Percentiles rank a stretch among this genome's conserved stretches.
Evolutionary conservation across 35 echinoderm and acorn worm species (phyloP).

Genomic region (Ptychodera flava): DNA sequence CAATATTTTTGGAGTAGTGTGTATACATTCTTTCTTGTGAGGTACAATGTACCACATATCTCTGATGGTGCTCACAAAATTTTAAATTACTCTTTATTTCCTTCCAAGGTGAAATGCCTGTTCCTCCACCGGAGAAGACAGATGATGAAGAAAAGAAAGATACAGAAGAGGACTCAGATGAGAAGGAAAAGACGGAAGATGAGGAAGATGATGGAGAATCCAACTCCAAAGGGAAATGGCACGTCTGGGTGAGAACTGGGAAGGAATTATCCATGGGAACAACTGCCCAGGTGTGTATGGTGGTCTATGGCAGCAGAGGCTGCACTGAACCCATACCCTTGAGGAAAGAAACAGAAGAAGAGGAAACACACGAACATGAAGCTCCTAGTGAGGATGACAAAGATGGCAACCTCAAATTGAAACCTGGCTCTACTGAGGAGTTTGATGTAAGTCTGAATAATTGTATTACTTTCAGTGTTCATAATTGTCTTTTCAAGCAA

Average conservation of each 20-base stretch:
- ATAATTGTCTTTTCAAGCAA: too few relatives aligned
- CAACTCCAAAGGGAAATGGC: conserved; percentile 53
- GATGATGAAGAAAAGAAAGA: neutral
- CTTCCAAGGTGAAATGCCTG: neutral
- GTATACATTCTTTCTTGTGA: too few relatives aligned
- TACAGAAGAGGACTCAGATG: neutral
- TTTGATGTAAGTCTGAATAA: conserved; percentile 49
- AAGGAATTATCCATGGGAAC: conserved; percentile 59
- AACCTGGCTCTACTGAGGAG: conserved; percentile 46
- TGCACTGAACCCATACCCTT: conserved; percentile 38
- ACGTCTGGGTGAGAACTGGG: conserved; percentile 50
- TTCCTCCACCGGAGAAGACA: neutral
- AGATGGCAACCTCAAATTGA: neutral
- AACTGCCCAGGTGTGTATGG: conserved; percentile 32
- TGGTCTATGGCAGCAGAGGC: conserved; percentile 48
- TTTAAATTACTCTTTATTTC: too few relatives aligned
- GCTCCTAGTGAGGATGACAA: neutral
- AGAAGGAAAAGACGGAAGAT: conserved; percentile 5
- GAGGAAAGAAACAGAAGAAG: conserved; percentile 16
- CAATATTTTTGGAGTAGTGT: too few relatives aligned
- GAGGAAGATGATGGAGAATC: conserved; percentile 56
- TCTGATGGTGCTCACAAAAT: too few relatives aligned
- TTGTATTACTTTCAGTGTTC: too few relatives aligned
- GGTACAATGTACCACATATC: too few relatives aligned
- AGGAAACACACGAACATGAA: neutral